phyloP scores from a whole-genome alignment of 2,113 vertebrate genomes.

The Peucedramus taeniatus region DNA sequence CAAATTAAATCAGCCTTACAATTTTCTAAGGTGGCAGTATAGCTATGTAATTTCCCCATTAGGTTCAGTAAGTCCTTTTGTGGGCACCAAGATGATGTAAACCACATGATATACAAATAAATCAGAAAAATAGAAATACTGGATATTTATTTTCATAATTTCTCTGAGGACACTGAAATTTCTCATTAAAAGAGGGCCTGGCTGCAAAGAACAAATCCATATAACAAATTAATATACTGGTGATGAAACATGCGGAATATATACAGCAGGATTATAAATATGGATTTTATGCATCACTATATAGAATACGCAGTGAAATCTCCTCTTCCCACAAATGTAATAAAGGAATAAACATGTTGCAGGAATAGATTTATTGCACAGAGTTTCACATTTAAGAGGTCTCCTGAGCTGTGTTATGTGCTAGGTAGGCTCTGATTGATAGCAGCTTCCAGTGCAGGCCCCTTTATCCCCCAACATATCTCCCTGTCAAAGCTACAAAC shows the following conservation, averaged over 20 bases:
- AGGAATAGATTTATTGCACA: slow-evolving; percentile 15
- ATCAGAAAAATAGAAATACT: neutral
- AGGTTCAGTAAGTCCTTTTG: neutral
- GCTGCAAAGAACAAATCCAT: neutral
- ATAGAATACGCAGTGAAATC: neutral
- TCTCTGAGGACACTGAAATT: neutral
- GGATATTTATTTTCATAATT: neutral
- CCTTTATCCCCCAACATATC: neutral
- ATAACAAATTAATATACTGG: neutral
- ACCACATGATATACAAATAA: neutral
- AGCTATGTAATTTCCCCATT: neutral
- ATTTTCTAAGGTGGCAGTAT: neutral
- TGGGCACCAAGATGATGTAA: neutral
- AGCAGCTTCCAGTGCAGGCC: neutral
- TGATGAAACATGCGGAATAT: neutral
- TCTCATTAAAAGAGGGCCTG: neutral
- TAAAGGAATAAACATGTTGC: slow-evolving; percentile 20
- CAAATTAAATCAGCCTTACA: neutral
- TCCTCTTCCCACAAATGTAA: neutral
- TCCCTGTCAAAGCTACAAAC: neutral
- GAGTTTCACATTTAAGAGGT: slow-evolving; percentile 18
- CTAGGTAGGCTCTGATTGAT: slow-evolving; percentile 19
- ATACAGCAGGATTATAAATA: slow-evolving; percentile 2
- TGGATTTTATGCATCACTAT: neutral
- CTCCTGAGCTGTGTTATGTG: neutral